Evolutionary conservation across 2,888 invertebrate species (phyloP), one percentile per base, ranked within the genome.

Genomic region (Macrophya alboannulata): DNA sequence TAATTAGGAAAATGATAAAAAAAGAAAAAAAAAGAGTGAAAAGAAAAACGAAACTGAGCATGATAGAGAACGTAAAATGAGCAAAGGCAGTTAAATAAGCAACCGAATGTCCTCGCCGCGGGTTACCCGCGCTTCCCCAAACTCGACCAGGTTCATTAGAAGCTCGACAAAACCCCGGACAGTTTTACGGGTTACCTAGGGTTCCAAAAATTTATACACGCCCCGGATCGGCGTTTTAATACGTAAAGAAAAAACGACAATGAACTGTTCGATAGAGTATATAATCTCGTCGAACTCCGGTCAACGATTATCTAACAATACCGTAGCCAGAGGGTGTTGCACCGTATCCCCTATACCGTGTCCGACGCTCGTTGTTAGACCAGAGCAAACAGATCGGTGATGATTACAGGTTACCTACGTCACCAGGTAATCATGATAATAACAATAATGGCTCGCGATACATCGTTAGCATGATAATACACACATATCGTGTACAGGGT

Each of bases 341-440:
- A 31, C 9, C 51, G 51, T 68, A 68, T 31, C 68, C 37, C 37
- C 51, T 15, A 9, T 68, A 15, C 31, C 31, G 51, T 55, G 77
- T 37, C 43, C 43, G 76, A 37, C 77, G 77, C 62, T 65, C 37
- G 83, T n/a, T 83, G 68, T 65, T 83, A 48, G 68, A 71, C 59
- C 81, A 81, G 81, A 59, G 83, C 68, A 83, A 83, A 83, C 83
- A 83, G 48, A 83, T 83, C 83, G 71, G 65, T 62, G 83, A 83
- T 71, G 83, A 83, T 83, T 83, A 83, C 68, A 51, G 83, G 83
- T 83, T 68, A 59, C 83, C 65, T 48, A 31, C 68, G 83, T 83
- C 83, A 83, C 65, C 83, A 71, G 68, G 83, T 68, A 68, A 83
- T 83, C 83, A 68, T 37, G 68, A 83, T 83, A 83, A 83, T 71